Percentiles rank a stretch among this genome's conserved stretches.
phyloP scores from a whole-genome alignment of 2,888 invertebrate species.

The Tineola bisselliella region DNA sequence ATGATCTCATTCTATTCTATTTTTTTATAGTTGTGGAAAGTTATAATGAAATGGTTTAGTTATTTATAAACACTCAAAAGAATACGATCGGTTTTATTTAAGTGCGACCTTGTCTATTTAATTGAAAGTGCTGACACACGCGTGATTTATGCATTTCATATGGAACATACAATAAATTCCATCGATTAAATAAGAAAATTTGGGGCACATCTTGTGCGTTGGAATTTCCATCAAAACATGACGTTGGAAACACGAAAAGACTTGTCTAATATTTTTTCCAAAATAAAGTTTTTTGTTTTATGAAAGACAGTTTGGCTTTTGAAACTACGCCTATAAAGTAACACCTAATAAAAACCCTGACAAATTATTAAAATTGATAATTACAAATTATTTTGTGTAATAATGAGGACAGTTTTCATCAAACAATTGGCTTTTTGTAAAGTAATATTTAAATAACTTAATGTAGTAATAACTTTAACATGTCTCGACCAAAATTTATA shows the following conservation, averaged over 20 bases:
- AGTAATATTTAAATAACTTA: no score
- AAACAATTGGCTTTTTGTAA: no score
- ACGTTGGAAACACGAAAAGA: no score
- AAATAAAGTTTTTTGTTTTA: no score
- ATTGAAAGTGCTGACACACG: slow-evolving; percentile 61
- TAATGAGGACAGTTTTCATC: no score
- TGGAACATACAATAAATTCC: slow-evolving; percentile 1
- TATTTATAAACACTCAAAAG: slow-evolving; percentile 24
- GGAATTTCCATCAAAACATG: not conserved
- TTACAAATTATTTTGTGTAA: no score
- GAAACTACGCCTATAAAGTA: no score
- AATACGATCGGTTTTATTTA: slow-evolving; percentile 43
- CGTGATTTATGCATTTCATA: slow-evolving; percentile 53
- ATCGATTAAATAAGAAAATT: slow-evolving; percentile 2
- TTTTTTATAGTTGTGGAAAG: slow-evolving; percentile 55
- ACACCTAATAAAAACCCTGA: no score
- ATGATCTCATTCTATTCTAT: slow-evolving; percentile 17
- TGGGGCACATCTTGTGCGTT: not conserved
- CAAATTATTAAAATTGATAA: no score
- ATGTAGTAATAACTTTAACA: not conserved
- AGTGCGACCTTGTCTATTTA: slow-evolving; percentile 46
- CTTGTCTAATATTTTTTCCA: no score
- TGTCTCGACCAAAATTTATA: not conserved
- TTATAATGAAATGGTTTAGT: slow-evolving; percentile 51
- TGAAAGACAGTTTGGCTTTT: no score